Evolutionary conservation across 2,888 invertebrate species (phyloP).

Genomic region (Melinaea marsaeus): DNA sequence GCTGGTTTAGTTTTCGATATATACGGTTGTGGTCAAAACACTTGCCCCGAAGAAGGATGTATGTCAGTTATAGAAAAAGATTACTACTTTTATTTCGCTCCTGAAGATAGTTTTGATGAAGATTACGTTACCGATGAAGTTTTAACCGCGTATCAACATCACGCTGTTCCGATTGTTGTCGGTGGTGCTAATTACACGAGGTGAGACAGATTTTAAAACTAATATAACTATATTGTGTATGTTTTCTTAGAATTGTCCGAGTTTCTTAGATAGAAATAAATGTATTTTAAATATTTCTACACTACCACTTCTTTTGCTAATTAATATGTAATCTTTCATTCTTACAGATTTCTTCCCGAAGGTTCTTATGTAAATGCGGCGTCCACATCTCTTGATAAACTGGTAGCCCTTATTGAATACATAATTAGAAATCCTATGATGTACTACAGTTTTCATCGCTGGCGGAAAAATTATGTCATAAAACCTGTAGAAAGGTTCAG

Average conservation of each 20-base stretch:
- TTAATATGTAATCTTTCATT: background rate
- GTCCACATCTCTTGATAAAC: conserved; percentile 34
- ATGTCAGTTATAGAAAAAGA: conserved; percentile 42
- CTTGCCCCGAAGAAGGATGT: conserved; percentile 48
- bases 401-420: conserved; percentile 46
- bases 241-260: conserved; percentile 18
- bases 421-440: conserved; percentile 41
- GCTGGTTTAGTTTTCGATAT: conserved; percentile 64
- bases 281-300: no score
- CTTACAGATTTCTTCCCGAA: conserved; percentile 58
- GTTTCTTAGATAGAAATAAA: no score
- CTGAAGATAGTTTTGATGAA: conserved; percentile 47
- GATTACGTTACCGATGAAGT: conserved; percentile 63
- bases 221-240: no score
- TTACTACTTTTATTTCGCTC: conserved; percentile 61
- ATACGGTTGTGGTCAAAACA: conserved; percentile 52
- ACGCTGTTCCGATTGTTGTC: conserved; percentile 81
- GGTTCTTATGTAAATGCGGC: conserved; percentile 55
- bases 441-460: conserved; percentile 49
- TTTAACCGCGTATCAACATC: conserved; percentile 69
- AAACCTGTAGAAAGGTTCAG: conserved; percentile 35
- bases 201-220: conserved; percentile 43
- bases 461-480: conserved; percentile 54
- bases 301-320: no score
- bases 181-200: conserved; percentile 80